Conservation (phyloP, 2,113 vertebrate species). For the Amphiprion percula region DNA sequence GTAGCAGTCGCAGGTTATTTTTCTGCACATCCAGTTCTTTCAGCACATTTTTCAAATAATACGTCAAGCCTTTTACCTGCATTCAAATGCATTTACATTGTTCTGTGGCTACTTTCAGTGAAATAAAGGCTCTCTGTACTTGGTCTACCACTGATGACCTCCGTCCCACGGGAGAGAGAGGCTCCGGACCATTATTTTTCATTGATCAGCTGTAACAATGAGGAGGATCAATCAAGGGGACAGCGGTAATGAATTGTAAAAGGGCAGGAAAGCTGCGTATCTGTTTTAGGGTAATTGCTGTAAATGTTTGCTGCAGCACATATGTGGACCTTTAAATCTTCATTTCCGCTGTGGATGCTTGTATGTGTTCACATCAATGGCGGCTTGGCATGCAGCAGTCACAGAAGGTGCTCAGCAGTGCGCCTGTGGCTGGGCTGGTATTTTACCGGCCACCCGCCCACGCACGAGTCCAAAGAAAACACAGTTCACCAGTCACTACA, state of each 20-base stretch:
- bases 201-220: conserved; percentile 15
- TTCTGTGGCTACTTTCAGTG: background rate
- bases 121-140: background rate
- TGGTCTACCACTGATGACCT: conserved; percentile 8
- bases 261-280: background rate
- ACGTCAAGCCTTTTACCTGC: background rate
- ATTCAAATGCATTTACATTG: background rate
- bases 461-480: conserved; percentile 36
- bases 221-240: conserved; percentile 7
- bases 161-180: conserved; percentile 6
- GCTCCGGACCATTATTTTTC: conserved; percentile 19
- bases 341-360: background rate
- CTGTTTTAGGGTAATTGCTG: background rate
- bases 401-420: conserved; percentile 78
- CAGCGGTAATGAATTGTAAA: conserved; percentile 16
- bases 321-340: background rate
- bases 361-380: conserved; percentile 16
- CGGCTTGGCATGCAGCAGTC: conserved; percentile 59
- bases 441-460: conserved; percentile 64
- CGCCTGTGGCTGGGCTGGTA: conserved; percentile 45
- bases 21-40: background rate
- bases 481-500: conserved; percentile 60
- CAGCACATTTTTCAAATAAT: background rate
- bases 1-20: background rate
- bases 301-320: too few species aligned